Evolutionary conservation across 2,113 vertebrate genomes (phyloP).

Genomic region (Nasalis larvatus): DNA sequence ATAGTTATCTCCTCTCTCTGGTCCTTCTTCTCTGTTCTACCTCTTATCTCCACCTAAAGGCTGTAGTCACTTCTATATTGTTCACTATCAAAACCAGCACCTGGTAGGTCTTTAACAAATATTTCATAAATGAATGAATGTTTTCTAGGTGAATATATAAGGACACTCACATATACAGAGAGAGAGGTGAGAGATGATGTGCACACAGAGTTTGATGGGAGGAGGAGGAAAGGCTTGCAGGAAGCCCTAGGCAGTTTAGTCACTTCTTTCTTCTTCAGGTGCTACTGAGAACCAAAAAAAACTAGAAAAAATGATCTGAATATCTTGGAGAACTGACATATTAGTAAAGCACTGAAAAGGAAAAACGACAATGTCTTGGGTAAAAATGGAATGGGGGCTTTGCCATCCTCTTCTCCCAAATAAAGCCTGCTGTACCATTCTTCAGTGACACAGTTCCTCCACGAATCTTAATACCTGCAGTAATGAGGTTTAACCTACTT

Average conservation of each 20-base stretch:
- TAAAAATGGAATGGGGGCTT: neutral
- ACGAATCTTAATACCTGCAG: neutral
- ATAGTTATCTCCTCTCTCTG: neutral
- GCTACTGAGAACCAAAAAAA: neutral
- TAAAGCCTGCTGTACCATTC: neutral
- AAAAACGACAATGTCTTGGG: neutral
- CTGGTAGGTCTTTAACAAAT: neutral
- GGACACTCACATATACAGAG: neutral
- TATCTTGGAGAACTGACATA: neutral
- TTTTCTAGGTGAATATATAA: neutral
- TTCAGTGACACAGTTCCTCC: neutral
- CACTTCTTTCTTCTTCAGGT: neutral
- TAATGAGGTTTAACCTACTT: too few relatives aligned
- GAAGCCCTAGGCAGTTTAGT: neutral
- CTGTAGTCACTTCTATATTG: neutral
- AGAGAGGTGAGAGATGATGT: neutral
- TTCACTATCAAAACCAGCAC: neutral
- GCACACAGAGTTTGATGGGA: neutral
- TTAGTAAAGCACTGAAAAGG: neutral
- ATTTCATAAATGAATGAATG: neutral
- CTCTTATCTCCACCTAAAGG: neutral
- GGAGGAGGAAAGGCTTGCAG: neutral
- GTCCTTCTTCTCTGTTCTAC: neutral
- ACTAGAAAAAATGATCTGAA: neutral
- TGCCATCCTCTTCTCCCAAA: neutral